Evolutionary conservation across 53 echinoderm and acorn worm genomes (phyloP), one percentile per base, ranked within the genome.

Genomic region (Stichopus horrens): DNA sequence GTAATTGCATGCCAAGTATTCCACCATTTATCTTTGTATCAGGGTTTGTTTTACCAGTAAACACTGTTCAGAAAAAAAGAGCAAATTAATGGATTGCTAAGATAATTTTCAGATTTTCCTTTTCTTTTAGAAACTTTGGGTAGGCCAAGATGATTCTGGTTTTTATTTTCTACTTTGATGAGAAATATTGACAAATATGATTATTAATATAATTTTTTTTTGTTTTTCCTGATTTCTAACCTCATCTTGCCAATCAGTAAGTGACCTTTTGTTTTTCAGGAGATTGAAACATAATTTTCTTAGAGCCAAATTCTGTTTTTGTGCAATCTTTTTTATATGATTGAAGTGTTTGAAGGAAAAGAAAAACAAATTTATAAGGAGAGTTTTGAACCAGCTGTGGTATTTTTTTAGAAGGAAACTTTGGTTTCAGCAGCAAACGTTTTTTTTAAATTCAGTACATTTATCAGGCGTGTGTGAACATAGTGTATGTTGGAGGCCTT

Each of bases 171-270:
- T 81, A 81, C 81, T 81, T 79, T n/a, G 58, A 57, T 56, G 58
- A 58, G 21, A 58, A 81, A 57, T 81, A 81, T 58, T 81, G 57
- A 81, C n/a, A 81, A 57, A 81, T 81, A 57, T 81, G 22, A 81
- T 81, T 81, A 71, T 71, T 71, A 71, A n/a, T 71, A 71, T 71
- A n/a, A 71, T 71, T 14, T 76, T 76, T 9, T 76, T 63, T 85
- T 85, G 21, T 74, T 87, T 87, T 74, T 74, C 75, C 87, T 87
- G 74, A 87, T 87, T 55, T 87, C 74, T 87, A 87, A 87, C 87
- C 87, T 87, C 87, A 87, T 87, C 87, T 87, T 87, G 87, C 87
- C 87, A 87, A 87, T 87, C 87, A 87, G 87, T 87, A 87, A 87
- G 87, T 87, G 87, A 87, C 87, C 87, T 87, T 87, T 87, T 87